phyloP scores from a whole-genome alignment of 2,888 invertebrate species.

The Phoenoteleia sp. region DNA sequence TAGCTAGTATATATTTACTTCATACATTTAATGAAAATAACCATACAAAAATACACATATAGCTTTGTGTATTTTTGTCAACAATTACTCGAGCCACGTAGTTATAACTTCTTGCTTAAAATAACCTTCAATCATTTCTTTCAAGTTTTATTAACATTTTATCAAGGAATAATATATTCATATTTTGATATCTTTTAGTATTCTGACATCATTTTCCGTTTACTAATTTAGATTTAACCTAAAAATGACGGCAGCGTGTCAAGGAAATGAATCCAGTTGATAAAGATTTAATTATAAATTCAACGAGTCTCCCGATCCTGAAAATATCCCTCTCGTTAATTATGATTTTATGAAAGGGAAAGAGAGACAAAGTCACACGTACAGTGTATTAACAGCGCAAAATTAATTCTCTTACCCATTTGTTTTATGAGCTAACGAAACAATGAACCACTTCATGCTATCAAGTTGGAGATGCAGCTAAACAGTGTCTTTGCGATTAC shows the following conservation, averaged over 20 bases:
- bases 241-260: slow-evolving; percentile 18
- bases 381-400: slow-evolving; percentile 28
- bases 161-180: too few relatives aligned
- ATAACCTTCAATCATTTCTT: too few relatives aligned
- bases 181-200: too few relatives aligned
- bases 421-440: slow-evolving; percentile 28
- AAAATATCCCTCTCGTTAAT: slow-evolving; percentile 45
- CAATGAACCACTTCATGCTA: slow-evolving; percentile 17
- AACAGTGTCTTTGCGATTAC: slow-evolving; percentile 18
- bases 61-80: too few relatives aligned
- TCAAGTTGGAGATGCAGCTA: background rate
- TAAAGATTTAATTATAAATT: slow-evolving; percentile 55
- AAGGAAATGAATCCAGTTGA: slow-evolving; percentile 26
- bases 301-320: background rate
- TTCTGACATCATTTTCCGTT: slow-evolving; percentile 4
- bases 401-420: slow-evolving; percentile 49
- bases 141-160: too few relatives aligned
- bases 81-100: too few relatives aligned
- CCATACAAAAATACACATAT: too few relatives aligned
- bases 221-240: slow-evolving; percentile 23
- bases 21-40: too few relatives aligned
- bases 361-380: slow-evolving; percentile 16
- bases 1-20: too few relatives aligned
- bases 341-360: slow-evolving; percentile 39
- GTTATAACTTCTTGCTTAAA: too few relatives aligned